These are phyloP conservation scores for Coregonus suidteri DNA, from an alignment of 2,797 vertebrate species.

Conservation along the genomic window DNA sequence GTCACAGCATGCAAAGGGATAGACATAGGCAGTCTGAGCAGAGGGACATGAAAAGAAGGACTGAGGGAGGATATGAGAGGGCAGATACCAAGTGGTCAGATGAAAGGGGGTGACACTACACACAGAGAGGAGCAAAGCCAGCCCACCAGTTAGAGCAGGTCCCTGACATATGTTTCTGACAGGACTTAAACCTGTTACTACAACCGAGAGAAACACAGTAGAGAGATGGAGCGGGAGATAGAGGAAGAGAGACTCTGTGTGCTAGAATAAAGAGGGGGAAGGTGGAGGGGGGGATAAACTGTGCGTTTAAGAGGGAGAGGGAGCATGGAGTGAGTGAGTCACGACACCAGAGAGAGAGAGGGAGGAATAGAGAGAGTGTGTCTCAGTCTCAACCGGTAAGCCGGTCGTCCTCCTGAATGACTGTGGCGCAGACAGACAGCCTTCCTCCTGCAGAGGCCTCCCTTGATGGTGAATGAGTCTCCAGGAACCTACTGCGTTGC, in stretches of 20 bases:
- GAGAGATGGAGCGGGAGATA: neutral
- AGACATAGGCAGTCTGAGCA: neutral
- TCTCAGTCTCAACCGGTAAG: constrained; percentile 20
- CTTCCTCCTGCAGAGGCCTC: constrained; percentile 59
- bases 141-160: constrained; percentile 17
- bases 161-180: constrained; percentile 46
- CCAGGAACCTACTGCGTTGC: neutral
- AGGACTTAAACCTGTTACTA: constrained; percentile 33
- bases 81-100: neutral
- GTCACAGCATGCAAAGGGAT: neutral
- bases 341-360: neutral
- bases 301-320: neutral
- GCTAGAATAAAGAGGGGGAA: neutral
- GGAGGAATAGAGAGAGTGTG: constrained; percentile 5
- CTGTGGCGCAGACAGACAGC: constrained; percentile 56
- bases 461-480: constrained; percentile 53
- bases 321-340: neutral
- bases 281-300: neutral
- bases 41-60: neutral
- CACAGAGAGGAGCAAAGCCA: neutral
- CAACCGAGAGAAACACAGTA: neutral
- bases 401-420: constrained; percentile 52
- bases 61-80: neutral
- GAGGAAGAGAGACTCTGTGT: neutral
- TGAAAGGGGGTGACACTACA: neutral